Evolutionary conservation across 2,113 vertebrate genomes (phyloP).

Genomic region (Spilogale gracilis): DNA sequence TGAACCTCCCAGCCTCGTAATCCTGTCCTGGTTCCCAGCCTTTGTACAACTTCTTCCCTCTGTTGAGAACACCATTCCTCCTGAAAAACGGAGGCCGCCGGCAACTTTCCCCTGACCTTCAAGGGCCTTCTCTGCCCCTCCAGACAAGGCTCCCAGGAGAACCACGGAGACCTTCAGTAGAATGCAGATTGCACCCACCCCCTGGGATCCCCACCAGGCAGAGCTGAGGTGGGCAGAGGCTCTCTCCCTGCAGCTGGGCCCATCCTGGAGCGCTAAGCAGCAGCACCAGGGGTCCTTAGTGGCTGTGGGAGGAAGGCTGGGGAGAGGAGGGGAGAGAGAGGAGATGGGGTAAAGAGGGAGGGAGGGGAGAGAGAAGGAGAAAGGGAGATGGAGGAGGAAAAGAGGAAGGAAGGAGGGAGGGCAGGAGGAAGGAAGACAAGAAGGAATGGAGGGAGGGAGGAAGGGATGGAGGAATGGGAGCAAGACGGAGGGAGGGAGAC

Average conservation of each 20-base stretch:
- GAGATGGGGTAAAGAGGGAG: too few relatives aligned
- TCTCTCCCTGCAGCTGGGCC: neutral
- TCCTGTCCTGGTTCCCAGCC: neutral
- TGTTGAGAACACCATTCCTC: neutral
- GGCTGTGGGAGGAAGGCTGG: neutral
- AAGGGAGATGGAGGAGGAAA: neutral
- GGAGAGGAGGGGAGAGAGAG: too few relatives aligned
- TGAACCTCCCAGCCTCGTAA: neutral
- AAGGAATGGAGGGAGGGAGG: too few relatives aligned
- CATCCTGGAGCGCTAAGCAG: neutral
- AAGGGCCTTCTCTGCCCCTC: neutral
- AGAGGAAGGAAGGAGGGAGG: neutral
- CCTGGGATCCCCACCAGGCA: neutral
- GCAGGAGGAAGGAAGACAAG: accelerated
- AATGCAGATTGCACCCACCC: accelerated
- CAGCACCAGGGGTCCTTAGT: accelerated
- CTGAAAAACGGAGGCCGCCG: neutral
- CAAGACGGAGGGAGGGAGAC: too few relatives aligned
- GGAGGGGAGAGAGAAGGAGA: accelerated
- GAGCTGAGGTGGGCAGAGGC: neutral
- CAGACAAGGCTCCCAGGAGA: neutral
- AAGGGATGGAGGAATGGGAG: neutral
- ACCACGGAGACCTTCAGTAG: neutral
- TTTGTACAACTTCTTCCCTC: neutral
- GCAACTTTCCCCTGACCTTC: neutral